Conservation (phyloP, 1,140 invertebrate genomes). For the Hetaerina americana region DNA sequence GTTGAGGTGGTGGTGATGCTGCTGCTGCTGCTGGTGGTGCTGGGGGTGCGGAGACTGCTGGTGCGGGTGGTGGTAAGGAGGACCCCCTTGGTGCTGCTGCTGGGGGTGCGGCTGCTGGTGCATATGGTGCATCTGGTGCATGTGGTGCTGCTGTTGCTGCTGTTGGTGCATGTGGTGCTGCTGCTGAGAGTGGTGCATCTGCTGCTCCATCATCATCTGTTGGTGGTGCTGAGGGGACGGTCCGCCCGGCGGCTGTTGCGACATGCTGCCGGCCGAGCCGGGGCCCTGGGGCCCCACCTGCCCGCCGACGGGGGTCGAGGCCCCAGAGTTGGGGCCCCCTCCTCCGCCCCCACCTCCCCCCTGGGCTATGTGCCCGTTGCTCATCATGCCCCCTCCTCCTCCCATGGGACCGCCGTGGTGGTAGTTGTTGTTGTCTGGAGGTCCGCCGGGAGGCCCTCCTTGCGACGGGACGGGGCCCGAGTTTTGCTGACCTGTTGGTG, state of each 20-base stretch:
- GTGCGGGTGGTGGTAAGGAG: constrained; percentile 17
- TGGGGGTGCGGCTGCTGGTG: constrained; percentile 17
- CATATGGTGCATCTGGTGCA: constrained; percentile 21
- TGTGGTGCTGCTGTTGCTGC: constrained; percentile 23
- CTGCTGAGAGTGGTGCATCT: constrained; percentile 17
- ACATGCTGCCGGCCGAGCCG: constrained; percentile 22
- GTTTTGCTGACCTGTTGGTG: background rate
- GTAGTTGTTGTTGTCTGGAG: constrained; percentile 32
- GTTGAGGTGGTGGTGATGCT: constrained; percentile 26
- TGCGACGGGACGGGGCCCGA: background rate
- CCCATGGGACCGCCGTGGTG: constrained; percentile 25
- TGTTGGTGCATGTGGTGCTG: constrained; percentile 25
- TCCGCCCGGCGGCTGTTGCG: constrained; percentile 27
- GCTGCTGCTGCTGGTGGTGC: constrained; percentile 22
- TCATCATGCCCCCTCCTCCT: background rate
- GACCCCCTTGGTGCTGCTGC: constrained; percentile 28
- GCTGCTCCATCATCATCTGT: constrained; percentile 24
- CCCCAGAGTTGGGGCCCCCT: constrained; percentile 17
- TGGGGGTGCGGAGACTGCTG: constrained; percentile 20
- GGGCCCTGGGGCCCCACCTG: constrained; percentile 19
- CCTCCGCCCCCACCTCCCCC: constrained; percentile 2
- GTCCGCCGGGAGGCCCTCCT: constrained; percentile 33
- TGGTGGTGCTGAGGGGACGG: constrained; percentile 24
- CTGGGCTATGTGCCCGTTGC: constrained; percentile 7
- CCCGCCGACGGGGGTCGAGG: constrained; percentile 28